phyloP scores from a whole-genome alignment of 2,113 vertebrate species.

The Crotalus tigris region DNA sequence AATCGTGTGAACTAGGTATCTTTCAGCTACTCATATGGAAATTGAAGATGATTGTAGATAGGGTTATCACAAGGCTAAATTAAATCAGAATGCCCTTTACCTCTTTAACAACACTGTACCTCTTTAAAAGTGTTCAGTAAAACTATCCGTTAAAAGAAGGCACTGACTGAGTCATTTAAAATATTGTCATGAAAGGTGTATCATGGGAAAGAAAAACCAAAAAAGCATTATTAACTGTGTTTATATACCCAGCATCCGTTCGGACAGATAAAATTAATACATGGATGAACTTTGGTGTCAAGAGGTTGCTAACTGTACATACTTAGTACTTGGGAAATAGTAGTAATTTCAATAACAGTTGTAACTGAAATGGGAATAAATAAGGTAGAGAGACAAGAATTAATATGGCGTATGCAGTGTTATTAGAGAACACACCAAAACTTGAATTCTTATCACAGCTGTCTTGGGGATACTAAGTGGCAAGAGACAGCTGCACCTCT shows the following conservation, averaged over 20 bases:
- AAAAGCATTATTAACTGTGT: not conserved
- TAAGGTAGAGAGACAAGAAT: conserved; percentile 47
- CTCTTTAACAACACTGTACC: not conserved
- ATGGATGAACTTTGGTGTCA: not conserved
- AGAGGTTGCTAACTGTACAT: conserved; percentile 3
- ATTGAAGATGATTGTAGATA: not conserved
- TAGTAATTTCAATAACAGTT: conserved; percentile 43
- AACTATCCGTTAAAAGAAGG: not conserved
- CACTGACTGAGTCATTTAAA: not conserved
- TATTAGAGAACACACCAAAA: conserved; percentile 39
- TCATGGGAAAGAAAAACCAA: not conserved
- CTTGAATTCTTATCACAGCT: conserved; percentile 59
- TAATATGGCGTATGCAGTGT: conserved; percentile 27
- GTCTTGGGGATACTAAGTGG: conserved; percentile 50
- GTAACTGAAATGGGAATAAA: conserved; percentile 40
- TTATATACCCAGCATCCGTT: not conserved
- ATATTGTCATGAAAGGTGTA: not conserved
- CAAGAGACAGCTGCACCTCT: conserved; percentile 50
- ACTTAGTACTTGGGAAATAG: conserved; percentile 21
- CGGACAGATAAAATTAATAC: not conserved
- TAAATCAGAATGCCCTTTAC: not conserved
- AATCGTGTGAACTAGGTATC: not conserved
- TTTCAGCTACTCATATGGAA: not conserved
- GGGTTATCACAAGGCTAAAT: not conserved
- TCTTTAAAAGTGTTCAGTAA: not conserved